Evolutionary conservation across 2,888 invertebrate species (phyloP).

Genomic region (Aquatica leii): DNA sequence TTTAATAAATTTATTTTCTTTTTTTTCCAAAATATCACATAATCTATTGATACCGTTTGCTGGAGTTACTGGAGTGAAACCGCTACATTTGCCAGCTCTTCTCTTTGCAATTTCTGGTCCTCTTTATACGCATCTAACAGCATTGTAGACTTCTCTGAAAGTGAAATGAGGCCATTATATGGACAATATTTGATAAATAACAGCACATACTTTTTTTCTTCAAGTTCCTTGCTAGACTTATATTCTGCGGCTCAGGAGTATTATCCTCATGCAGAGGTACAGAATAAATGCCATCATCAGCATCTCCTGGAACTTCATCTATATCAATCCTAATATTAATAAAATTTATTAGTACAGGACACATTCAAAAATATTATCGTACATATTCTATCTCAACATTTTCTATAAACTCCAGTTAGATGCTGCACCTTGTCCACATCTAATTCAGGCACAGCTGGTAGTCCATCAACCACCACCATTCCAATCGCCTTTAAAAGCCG

Average conservation of each 20-base stretch:
- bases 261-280: no score
- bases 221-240: not conserved
- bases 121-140: not conserved
- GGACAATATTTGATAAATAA: not conserved
- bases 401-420: not conserved
- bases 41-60: not conserved
- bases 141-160: not conserved
- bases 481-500: not conserved
- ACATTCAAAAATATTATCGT: not conserved
- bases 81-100: not conserved
- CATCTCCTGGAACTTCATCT: conserved; percentile 3
- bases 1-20: not conserved
- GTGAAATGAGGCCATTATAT: not conserved
- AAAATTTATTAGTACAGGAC: conserved; percentile 3
- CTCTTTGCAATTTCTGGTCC: not conserved
- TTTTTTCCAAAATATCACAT: not conserved
- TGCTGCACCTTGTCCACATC: conserved; percentile 2
- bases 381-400: conserved; percentile 4
- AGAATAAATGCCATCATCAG: not conserved
- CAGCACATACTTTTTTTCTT: conserved; percentile 1
- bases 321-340: not conserved
- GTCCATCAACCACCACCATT: not conserved
- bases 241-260: not conserved
- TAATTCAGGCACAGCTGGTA: conserved; percentile 3
- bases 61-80: not conserved